phyloP scores from a whole-genome alignment of 2,113 vertebrate species.

The Campylomormyrus numenius region DNA sequence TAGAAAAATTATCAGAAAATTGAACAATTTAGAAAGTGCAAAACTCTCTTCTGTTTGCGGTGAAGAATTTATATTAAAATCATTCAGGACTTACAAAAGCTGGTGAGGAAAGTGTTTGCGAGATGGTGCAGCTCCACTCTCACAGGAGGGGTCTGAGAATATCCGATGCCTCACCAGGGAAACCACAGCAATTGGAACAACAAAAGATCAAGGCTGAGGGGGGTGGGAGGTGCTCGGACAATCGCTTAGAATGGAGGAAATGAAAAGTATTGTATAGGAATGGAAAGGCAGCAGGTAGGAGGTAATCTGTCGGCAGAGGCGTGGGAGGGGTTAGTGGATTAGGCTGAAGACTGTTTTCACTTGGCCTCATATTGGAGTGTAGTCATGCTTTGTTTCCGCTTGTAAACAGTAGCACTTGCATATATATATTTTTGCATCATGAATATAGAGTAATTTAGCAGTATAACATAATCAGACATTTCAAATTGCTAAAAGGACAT shows the following conservation, averaged over 20 bases:
- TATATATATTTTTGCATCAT: not conserved
- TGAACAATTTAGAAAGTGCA: not conserved
- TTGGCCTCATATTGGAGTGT: not conserved
- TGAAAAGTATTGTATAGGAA: conserved; percentile 24
- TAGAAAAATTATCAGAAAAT: not conserved
- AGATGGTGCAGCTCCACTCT: not conserved
- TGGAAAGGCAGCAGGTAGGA: not conserved
- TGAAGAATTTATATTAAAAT: not conserved
- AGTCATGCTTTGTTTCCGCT: not conserved
- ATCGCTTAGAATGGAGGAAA: conserved; percentile 14
- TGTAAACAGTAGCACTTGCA: not conserved
- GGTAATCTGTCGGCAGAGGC: not conserved
- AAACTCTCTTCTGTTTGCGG: not conserved
- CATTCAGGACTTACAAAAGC: not conserved
- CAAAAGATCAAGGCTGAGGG: not conserved
- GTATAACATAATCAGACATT: not conserved
- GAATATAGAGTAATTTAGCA: not conserved
- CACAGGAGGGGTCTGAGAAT: conserved; percentile 7
- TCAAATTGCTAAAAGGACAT: not conserved
- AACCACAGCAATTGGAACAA: conserved; percentile 13
- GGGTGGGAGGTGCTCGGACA: not conserved
- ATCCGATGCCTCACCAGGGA: not conserved
- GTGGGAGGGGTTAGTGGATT: conserved; percentile 11
- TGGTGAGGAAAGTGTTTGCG: not conserved
- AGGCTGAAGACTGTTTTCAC: conserved; percentile 3